Percentiles rank a stretch among this genome's conserved stretches.
phyloP scores from a whole-genome alignment of 2,113 vertebrate genomes.

The Pterophyllum scalare region DNA sequence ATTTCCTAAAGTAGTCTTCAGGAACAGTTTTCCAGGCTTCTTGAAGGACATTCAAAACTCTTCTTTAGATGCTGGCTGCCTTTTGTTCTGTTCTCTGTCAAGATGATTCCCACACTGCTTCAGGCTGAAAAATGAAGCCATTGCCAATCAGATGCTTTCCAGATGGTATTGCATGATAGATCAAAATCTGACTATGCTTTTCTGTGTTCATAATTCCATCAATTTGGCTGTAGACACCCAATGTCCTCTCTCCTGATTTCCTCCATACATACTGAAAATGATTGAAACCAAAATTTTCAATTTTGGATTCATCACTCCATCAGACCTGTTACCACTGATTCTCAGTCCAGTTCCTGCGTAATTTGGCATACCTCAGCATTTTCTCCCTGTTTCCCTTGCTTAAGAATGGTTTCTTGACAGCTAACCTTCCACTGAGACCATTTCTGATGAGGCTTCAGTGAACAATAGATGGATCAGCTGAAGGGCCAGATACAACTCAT shows the following conservation, averaged over 20 bases:
- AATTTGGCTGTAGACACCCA: not conserved
- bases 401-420: not conserved
- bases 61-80: not conserved
- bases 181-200: not conserved
- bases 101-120: not conserved
- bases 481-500: not conserved
- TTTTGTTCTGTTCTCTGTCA: not conserved
- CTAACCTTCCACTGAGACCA: not conserved
- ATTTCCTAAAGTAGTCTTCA: too few species aligned
- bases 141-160: not conserved
- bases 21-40: too few species aligned
- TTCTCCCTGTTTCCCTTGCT: not conserved
- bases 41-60: not conserved
- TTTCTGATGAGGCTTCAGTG: constrained; percentile 10
- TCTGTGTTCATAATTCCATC: not conserved
- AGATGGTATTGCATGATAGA: too few species aligned
- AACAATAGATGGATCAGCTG: not conserved
- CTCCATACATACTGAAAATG: not conserved
- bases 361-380: not conserved
- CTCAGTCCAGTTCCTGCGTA: not conserved
- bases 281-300: not conserved
- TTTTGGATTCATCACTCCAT: not conserved
- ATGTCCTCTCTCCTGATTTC: not conserved
- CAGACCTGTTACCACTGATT: not conserved
- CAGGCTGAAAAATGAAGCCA: not conserved